Base-by-base conservation (phyloP, 1,140 invertebrate species). In the Eciton burchellii region DNA sequence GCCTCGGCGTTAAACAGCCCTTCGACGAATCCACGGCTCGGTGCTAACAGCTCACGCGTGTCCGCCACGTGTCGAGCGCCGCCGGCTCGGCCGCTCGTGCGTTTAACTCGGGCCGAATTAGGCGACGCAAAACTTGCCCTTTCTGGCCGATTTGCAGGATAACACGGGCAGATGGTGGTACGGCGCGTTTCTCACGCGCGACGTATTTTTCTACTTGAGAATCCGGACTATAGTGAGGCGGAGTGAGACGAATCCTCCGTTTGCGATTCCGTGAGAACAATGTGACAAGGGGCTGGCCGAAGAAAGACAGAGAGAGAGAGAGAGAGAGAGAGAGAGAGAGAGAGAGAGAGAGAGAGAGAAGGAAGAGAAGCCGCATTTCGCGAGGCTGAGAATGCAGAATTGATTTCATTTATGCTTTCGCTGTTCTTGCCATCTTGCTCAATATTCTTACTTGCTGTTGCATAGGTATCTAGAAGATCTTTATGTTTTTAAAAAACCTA, bases 21-120 rank as follows among this genome's bases (percentile, higher is more conserved):
- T 79, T 79, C 35, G 45, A 24, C 49, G 63, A 65, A 54, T 21
- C 49, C 62, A 77, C 35, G 21, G 35, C 41, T 70, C 16, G 35
- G 83, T 81, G 89, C 59, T 90, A 90, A 91, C 89, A 86, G 90
- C 73, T 74, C 65, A 73, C 89, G 87, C 90, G 90, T 91, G 89
- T 81, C 85, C 16, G 89, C 59, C 90, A 90, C 90, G 90, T 91
- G 90, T 74, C 82, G 65, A 21, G 35, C 72, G 72, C 47, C 52
- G 47, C 49, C 83, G 47, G 83, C 72, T 65, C 43, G 63, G 62
- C 82, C 86, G 73, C 74, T 70, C 60, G 52, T 65, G 81, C 86
- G 81, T 85, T 89, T 88, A 89, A 88, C 86, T 88, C 72, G 60
- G n/a, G 68, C 47, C 77, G 88, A 90, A 90, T 89, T 88, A 84